Conservation (phyloP, 2,888 invertebrate genomes). For the Dromius quadrimaculatus region DNA sequence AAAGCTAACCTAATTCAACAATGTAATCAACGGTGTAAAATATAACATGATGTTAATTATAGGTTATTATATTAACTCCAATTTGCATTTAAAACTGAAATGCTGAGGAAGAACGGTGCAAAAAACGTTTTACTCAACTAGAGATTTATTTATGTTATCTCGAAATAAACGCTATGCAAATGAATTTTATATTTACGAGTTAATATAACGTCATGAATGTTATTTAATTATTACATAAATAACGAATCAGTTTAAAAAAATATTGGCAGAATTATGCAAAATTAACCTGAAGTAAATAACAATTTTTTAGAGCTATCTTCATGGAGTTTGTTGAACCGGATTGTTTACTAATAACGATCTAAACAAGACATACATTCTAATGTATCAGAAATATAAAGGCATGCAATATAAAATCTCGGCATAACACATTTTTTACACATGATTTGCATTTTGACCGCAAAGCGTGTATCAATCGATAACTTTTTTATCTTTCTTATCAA, state of each 20-base stretch:
- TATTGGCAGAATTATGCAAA: no score
- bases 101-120: neutral
- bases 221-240: constrained; percentile 8
- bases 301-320: no score
- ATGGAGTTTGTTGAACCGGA: no score
- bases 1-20: constrained; percentile 35
- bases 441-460: no score
- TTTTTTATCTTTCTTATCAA: no score
- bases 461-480: no score
- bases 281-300: no score
- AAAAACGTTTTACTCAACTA: constrained; percentile 24
- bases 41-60: constrained; percentile 19
- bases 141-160: constrained; percentile 22
- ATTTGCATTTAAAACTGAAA: constrained; percentile 26
- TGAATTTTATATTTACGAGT: neutral
- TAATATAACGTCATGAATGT: neutral
- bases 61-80: constrained; percentile 21
- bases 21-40: constrained; percentile 16
- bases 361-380: no score
- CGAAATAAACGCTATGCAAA: neutral
- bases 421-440: no score
- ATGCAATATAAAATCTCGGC: no score
- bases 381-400: no score
- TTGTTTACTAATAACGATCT: no score
- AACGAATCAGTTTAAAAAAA: neutral